phyloP scores from a whole-genome alignment of 2,888 invertebrate genomes.

The Odontocerum albicorne region DNA sequence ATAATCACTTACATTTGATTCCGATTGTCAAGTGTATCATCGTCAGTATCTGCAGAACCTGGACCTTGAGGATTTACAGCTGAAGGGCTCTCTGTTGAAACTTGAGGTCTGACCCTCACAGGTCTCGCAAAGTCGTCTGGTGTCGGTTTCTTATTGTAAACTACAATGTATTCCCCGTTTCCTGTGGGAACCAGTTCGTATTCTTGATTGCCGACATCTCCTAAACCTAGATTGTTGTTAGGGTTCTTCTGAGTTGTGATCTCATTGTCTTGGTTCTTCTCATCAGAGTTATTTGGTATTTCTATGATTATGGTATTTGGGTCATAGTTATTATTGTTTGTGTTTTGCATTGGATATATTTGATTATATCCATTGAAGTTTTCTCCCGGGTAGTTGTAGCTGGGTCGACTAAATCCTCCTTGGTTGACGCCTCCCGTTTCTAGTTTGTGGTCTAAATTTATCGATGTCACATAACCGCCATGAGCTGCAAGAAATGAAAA shows the following conservation, averaged over 20 bases:
- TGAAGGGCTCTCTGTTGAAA: not conserved
- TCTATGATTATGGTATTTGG: too few species aligned
- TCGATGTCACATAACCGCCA: constrained; percentile 49
- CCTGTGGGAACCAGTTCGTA: constrained; percentile 32
- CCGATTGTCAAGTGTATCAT: too few species aligned
- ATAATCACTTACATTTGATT: too few species aligned
- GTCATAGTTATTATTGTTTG: too few species aligned
- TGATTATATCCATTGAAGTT: too few species aligned
- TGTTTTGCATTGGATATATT: too few species aligned
- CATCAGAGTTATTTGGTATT: too few species aligned
- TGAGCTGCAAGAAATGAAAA: too few species aligned
- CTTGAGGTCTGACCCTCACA: not conserved
- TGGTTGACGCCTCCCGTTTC: constrained; percentile 38
- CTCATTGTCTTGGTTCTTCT: too few species aligned
- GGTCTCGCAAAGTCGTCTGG: constrained; percentile 22
- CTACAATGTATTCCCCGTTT: constrained; percentile 9
- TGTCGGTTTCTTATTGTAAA: constrained; percentile 13
- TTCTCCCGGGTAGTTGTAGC: not conserved
- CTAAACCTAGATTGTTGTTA: not conserved
- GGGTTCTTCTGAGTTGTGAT: not conserved
- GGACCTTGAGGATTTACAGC: too few species aligned
- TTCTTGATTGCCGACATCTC: not conserved
- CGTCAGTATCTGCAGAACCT: too few species aligned
- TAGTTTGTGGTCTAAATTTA: constrained; percentile 56
- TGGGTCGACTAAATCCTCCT: not conserved